A percentile compares a stretch with the other conserved stretches of the same genome.
Conservation (phyloP, 2,888 invertebrate genomes). For the Chamaedrilus cognettii region DNA sequence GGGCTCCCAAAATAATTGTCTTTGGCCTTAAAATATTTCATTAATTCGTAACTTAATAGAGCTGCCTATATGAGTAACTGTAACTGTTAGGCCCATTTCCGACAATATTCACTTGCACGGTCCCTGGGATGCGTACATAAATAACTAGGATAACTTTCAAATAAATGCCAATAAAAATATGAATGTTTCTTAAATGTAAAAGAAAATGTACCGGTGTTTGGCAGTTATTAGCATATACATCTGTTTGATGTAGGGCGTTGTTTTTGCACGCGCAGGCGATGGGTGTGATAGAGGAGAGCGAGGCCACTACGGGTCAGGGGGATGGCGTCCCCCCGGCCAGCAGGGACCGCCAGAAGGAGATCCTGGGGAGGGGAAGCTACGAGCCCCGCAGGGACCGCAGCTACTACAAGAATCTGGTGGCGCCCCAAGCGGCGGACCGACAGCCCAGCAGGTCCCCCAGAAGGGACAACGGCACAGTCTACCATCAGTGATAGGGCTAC, state of each 20-base stretch:
- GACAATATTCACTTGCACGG: no score
- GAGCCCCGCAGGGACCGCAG: slow-evolving; percentile 13
- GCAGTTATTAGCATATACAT: neutral
- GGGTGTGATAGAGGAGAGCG: slow-evolving; percentile 21
- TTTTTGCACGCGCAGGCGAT: slow-evolving; percentile 12
- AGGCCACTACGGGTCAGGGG: slow-evolving; percentile 1
- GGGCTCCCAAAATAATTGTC: no score
- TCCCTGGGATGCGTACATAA: no score
- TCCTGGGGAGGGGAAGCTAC: slow-evolving; percentile 13
- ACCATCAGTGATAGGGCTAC: neutral
- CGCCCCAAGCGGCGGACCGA: neutral
- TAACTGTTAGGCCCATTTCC: no score
- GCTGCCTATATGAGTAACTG: no score
- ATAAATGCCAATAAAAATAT: no score
- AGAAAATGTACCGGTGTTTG: neutral
- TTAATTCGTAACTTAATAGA: no score
- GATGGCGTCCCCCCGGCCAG: slow-evolving; percentile 15
- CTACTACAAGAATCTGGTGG: slow-evolving; percentile 14
- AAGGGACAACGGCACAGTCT: no score
- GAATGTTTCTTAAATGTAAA: no score
- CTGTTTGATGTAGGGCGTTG: neutral
- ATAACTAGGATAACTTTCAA: no score
- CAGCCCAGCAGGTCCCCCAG: neutral
- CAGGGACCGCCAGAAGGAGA: slow-evolving; percentile 17
- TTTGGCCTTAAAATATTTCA: no score